These are phyloP conservation scores for Tetranychus truncatus DNA, from an alignment of 2,888 invertebrate species.

Conservation along the genomic window DNA sequence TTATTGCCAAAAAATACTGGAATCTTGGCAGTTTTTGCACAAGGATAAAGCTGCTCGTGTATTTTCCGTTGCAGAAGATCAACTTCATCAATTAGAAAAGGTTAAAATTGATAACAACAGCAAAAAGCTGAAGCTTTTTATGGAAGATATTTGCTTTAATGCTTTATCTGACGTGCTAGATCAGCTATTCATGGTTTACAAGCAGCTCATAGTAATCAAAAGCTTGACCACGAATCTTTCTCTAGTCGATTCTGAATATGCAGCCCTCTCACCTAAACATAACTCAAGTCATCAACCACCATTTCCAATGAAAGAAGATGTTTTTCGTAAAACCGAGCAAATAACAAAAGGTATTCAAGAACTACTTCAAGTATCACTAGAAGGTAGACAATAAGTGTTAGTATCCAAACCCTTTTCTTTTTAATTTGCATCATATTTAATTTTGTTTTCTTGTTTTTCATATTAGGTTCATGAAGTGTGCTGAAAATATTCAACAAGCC, in stretches of 20 bases:
- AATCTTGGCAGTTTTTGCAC: conserved; percentile 27
- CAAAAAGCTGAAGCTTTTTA: conserved; percentile 42
- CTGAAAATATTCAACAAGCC: conserved; percentile 55
- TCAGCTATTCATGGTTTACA: not conserved
- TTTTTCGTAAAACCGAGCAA: conserved; percentile 60
- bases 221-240: too few species aligned
- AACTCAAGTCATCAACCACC: not conserved
- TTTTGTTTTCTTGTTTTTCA: conserved; percentile 10
- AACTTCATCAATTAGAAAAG: conserved; percentile 79
- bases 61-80: conserved; percentile 80
- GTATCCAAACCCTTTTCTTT: not conserved
- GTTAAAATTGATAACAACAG: conserved; percentile 40
- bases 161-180: conserved; percentile 45
- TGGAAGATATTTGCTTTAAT: conserved; percentile 51
- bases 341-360: conserved; percentile 74
- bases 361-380: conserved; percentile 58
- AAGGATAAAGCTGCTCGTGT: conserved; percentile 27
- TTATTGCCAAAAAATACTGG: conserved; percentile 25
- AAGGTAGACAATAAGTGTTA: conserved; percentile 42
- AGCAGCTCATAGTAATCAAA: too few species aligned
- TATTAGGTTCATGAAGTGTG: conserved; percentile 46
- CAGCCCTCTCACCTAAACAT: not conserved
- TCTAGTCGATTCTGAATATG: too few species aligned
- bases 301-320: conserved; percentile 42
- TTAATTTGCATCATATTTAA: too few species aligned